These are phyloP conservation scores for Gorsachius goisagi DNA, from an alignment of 2,113 vertebrate species.

Conservation along the genomic window DNA sequence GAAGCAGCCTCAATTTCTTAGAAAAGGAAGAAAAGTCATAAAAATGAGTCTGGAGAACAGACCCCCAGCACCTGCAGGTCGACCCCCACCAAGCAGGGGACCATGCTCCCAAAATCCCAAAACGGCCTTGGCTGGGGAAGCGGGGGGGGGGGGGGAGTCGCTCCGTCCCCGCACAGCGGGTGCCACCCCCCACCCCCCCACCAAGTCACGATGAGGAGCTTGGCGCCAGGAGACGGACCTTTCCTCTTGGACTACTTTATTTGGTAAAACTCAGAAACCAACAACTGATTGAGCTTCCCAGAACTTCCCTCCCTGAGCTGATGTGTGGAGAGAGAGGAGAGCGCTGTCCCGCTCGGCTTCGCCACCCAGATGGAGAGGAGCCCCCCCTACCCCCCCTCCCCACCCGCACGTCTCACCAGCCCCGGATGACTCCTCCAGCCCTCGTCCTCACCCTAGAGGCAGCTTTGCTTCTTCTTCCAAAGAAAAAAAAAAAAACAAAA, in stretches of 20 bases:
- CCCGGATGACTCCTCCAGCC: neutral
- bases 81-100: neutral
- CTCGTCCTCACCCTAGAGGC: neutral
- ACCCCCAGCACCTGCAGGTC: neutral
- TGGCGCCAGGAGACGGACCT: neutral
- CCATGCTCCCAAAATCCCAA: neutral
- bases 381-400: no score
- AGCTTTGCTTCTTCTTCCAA: neutral
- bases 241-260: slow-evolving; percentile 79
- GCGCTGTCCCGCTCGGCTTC: neutral
- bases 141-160: neutral
- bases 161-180: neutral
- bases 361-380: neutral
- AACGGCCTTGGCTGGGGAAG: neutral
- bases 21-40: neutral
- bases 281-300: slow-evolving; percentile 27
- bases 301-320: slow-evolving; percentile 31
- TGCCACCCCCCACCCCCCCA: neutral
- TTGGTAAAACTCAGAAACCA: slow-evolving; percentile 77
- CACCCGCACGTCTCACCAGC: neutral
- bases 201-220: neutral
- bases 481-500: neutral
- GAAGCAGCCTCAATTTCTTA: neutral
- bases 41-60: neutral
- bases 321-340: neutral